These are phyloP conservation scores for Megaceryle alcyon DNA, from an alignment of 2,797 vertebrate species.

Conservation along the genomic window DNA sequence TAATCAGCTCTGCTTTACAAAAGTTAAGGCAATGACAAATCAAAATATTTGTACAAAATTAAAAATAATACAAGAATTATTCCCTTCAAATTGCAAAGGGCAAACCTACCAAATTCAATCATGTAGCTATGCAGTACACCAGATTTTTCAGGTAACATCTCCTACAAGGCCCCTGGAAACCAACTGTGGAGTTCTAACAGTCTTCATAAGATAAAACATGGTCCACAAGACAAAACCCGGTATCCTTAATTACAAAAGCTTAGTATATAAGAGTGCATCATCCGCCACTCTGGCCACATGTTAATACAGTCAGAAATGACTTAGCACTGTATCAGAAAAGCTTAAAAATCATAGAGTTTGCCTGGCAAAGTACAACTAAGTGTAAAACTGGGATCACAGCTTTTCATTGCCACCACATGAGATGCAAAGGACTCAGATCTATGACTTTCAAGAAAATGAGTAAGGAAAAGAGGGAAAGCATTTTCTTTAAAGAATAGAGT, in stretches of 20 bases:
- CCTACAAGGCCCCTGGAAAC: neutral
- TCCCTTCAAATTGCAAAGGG: neutral
- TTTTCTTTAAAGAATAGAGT: neutral
- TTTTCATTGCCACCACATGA: neutral
- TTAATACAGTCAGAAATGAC: neutral
- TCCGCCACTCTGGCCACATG: neutral
- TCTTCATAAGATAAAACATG: neutral
- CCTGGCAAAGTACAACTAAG: neutral
- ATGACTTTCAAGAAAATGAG: neutral
- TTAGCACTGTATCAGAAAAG: neutral
- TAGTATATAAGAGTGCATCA: neutral
- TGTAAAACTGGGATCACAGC: neutral
- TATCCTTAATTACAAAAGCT: neutral
- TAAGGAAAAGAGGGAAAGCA: neutral
- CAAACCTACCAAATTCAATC: neutral
- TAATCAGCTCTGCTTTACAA: neutral
- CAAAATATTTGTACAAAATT: neutral
- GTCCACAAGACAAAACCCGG: neutral
- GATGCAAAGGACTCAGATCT: neutral
- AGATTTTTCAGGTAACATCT: neutral
- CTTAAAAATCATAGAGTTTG: neutral
- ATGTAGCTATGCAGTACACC: neutral
- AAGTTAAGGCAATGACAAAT: constrained; percentile 1
- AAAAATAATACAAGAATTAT: neutral
- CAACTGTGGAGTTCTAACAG: neutral